phyloP scores from a whole-genome alignment of 2,888 invertebrate species.

The Heliconius erato region DNA sequence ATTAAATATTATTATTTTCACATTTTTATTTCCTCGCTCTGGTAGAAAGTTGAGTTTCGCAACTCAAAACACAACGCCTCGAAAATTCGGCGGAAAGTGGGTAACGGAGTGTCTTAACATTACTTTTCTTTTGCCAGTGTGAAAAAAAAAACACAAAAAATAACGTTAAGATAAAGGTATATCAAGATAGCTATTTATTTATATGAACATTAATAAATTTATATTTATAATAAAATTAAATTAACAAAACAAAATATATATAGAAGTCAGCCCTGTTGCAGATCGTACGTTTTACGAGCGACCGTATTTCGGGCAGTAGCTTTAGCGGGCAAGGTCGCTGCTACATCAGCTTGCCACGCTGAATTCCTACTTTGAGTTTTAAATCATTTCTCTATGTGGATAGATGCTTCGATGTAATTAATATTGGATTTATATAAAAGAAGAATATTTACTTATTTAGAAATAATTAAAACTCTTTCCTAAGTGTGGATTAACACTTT shows the following conservation, averaged over 20 bases:
- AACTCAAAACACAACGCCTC: too few relatives aligned
- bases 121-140: too few relatives aligned
- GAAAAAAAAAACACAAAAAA: neutral
- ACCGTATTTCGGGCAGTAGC: slow-evolving; percentile 75
- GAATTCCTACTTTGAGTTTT: slow-evolving; percentile 3
- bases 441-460: too few relatives aligned
- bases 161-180: neutral
- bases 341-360: slow-evolving; percentile 19
- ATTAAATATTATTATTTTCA: too few relatives aligned
- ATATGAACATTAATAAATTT: neutral
- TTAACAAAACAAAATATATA: neutral
- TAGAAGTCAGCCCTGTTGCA: slow-evolving; percentile 65
- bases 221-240: neutral
- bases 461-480: too few relatives aligned
- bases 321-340: slow-evolving; percentile 74
- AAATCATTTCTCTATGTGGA: neutral
- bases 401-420: neutral
- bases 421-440: neutral
- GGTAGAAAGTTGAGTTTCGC: too few relatives aligned
- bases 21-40: too few relatives aligned
- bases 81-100: too few relatives aligned
- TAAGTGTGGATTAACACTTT: too few relatives aligned
- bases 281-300: slow-evolving; percentile 70
- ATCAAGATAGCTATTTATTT: neutral
- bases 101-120: too few relatives aligned